Evolutionary conservation across 2,888 invertebrate genomes (phyloP).

Genomic region (Athrips mouffetella): DNA sequence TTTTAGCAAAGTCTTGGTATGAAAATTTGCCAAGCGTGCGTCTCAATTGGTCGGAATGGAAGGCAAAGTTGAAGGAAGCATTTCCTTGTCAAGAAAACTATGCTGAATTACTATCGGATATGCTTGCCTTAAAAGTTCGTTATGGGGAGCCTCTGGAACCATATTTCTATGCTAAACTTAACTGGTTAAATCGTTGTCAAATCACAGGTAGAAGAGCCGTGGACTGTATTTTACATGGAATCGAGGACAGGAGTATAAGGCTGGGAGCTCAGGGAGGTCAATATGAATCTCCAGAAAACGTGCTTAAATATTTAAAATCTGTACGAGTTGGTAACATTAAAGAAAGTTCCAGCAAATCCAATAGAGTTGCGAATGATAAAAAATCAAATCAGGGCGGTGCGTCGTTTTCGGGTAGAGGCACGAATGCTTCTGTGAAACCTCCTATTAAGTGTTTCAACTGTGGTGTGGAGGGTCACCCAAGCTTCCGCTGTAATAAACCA

Average conservation of each 20-base stretch:
- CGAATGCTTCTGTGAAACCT: background rate
- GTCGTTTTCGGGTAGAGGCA: background rate
- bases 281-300: background rate
- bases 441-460: background rate
- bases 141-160: constrained; percentile 7
- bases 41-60: constrained; percentile 26
- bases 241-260: constrained; percentile 5
- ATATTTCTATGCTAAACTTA: constrained; percentile 9
- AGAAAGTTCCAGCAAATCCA: background rate
- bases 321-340: background rate
- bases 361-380: background rate
- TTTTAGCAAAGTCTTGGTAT: constrained; percentile 25
- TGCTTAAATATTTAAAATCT: background rate
- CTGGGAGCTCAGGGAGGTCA: constrained; percentile 1
- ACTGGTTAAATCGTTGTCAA: constrained; percentile 5
- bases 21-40: constrained; percentile 21
- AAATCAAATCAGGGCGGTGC: too few species aligned
- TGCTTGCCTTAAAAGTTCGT: background rate
- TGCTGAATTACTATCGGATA: constrained; percentile 18
- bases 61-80: constrained; percentile 19
- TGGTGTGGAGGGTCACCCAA: too few species aligned
- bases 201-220: constrained; percentile 11
- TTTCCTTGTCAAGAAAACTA: constrained; percentile 25
- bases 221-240: constrained; percentile 6
- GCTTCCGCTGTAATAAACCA: background rate